Conservation (phyloP, 2,113 vertebrate genomes). For the Pardalotus punctatus region DNA sequence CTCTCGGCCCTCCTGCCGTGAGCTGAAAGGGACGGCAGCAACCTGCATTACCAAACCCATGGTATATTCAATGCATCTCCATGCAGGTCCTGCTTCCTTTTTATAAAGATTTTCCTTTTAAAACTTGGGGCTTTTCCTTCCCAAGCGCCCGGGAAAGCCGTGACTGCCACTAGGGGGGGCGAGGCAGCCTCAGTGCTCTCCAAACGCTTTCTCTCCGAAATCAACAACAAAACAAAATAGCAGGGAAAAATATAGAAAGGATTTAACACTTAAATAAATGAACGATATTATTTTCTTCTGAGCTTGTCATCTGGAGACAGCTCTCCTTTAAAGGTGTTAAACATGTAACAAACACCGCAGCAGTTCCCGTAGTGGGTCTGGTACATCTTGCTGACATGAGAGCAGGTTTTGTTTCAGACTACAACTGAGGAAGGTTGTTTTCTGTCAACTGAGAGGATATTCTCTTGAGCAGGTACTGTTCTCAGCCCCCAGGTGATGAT, state of each 20-base stretch:
- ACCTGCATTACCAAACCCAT: neutral
- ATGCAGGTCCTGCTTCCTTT: neutral
- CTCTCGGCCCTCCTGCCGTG: neutral
- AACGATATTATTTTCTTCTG: neutral
- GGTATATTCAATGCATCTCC: neutral
- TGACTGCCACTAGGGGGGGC: constrained; percentile 40
- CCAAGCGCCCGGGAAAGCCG: neutral
- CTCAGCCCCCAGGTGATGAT: neutral
- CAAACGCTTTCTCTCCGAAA: neutral
- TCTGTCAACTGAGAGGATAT: neutral
- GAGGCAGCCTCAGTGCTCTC: neutral
- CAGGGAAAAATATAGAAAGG: neutral
- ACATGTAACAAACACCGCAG: neutral
- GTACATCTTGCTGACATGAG: accelerated
- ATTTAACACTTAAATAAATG: neutral
- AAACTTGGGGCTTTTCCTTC: neutral
- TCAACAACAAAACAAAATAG: constrained; percentile 23
- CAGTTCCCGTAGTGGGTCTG: neutral
- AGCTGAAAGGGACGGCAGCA: neutral
- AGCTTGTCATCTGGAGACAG: neutral
- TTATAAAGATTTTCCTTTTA: neutral
- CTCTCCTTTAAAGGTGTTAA: neutral
- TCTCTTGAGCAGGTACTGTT: neutral
- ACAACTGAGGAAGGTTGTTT: neutral
- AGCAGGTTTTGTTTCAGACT: neutral